Conservation (phyloP, 2,797 vertebrate genomes). For the Platalea minor region DNA sequence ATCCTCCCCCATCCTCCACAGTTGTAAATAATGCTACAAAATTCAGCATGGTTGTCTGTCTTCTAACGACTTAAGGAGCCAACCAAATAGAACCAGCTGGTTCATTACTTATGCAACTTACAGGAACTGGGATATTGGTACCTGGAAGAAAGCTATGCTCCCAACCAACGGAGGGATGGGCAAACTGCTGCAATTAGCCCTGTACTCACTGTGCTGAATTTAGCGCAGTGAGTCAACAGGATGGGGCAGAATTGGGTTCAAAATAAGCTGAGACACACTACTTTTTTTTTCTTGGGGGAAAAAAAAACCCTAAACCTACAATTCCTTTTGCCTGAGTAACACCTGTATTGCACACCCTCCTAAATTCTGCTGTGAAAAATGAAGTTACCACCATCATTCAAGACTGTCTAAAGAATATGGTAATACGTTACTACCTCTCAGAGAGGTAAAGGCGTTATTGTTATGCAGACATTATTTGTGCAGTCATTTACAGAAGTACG, state of each 20-base stretch:
- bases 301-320: neutral
- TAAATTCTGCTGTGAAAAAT: neutral
- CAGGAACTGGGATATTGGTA: neutral
- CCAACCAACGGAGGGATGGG: neutral
- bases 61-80: neutral
- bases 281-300: too few species aligned
- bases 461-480: neutral
- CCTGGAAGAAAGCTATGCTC: neutral
- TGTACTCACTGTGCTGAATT: neutral
- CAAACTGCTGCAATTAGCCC: neutral
- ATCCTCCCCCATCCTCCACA: neutral
- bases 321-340: neutral
- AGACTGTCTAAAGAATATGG: neutral
- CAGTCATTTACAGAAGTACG: neutral
- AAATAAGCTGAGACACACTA: neutral
- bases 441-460: neutral
- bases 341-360: neutral
- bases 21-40: neutral
- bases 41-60: neutral
- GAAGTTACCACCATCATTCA: neutral
- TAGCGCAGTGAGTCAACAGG: neutral
- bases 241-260: neutral
- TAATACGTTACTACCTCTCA: neutral
- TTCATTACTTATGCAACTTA: neutral
- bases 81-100: neutral